phyloP scores from a whole-genome alignment of 1,140 invertebrate genomes.

The Temnothorax nylanderi region DNA sequence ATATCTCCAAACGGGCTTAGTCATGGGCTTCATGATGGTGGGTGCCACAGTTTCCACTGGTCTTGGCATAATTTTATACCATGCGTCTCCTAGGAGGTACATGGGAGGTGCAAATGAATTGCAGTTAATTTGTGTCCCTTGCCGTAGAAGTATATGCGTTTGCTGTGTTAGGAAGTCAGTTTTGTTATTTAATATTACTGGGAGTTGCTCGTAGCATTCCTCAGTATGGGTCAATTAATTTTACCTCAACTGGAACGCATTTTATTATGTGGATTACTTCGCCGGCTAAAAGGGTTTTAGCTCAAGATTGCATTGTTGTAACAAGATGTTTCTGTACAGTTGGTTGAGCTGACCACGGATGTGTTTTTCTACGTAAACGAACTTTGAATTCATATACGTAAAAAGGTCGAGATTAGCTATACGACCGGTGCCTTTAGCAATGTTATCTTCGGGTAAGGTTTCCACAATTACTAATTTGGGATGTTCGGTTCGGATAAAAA shows the following conservation, averaged over 20 bases:
- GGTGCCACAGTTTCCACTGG: not conserved
- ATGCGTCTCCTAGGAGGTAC: not conserved
- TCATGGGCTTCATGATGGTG: not conserved
- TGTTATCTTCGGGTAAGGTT: too few species aligned
- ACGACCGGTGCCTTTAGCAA: too few species aligned
- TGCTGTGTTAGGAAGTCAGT: not conserved
- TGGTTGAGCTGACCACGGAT: too few species aligned
- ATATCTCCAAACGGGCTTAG: not conserved
- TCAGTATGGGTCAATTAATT: not conserved
- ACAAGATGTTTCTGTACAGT: too few species aligned
- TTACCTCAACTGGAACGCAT: conserved; percentile 30
- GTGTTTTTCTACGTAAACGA: too few species aligned
- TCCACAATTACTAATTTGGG: conserved; percentile 64
- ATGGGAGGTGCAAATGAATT: not conserved
- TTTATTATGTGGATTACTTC: conserved; percentile 47
- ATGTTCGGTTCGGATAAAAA: conserved; percentile 62
- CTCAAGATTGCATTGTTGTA: too few species aligned
- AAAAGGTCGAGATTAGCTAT: too few species aligned
- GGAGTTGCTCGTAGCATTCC: conserved; percentile 46
- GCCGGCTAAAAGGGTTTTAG: not conserved
- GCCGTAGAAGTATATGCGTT: not conserved
- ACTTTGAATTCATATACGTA: too few species aligned
- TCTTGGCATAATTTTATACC: not conserved
- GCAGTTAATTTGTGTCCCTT: not conserved
- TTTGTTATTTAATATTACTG: not conserved